These are phyloP conservation scores for Drosophila bocqueti DNA, from an alignment of 1,140 invertebrate species.

Conservation along the genomic window DNA sequence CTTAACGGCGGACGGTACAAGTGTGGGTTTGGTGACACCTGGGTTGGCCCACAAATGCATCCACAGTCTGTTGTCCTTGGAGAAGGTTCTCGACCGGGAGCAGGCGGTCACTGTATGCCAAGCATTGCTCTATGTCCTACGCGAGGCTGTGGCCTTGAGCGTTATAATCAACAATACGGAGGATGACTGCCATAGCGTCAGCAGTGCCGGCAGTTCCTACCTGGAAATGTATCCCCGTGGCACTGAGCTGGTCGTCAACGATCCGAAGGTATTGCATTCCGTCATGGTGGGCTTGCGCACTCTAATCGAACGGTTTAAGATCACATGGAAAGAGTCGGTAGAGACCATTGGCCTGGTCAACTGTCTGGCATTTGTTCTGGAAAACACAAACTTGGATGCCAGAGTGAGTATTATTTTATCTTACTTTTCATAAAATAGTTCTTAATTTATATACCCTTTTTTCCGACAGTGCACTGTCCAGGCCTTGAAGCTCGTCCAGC, in stretches of 20 bases:
- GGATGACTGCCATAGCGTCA: conserved; percentile 80
- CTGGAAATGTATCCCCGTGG: conserved; percentile 60
- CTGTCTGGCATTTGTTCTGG: conserved; percentile 83
- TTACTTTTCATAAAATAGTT: too few species aligned
- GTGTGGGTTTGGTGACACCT: conserved; percentile 84
- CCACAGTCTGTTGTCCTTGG: conserved; percentile 86
- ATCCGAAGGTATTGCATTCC: conserved; percentile 86
- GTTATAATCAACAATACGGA: conserved; percentile 23
- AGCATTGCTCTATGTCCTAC: conserved; percentile 88
- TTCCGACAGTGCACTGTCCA: conserved; percentile 88
- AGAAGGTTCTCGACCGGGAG: conserved; percentile 87
- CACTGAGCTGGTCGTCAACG: conserved; percentile 58
- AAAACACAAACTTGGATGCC: conserved; percentile 81
- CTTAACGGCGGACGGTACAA: conserved; percentile 51
- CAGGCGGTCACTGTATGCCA: conserved; percentile 90
- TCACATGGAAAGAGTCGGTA: conserved; percentile 89
- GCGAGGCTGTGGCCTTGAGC: conserved; percentile 86
- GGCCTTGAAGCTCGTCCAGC: conserved; percentile 88
- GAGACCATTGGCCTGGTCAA: conserved; percentile 83
- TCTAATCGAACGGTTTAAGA: conserved; percentile 89
- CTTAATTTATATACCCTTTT: background rate
- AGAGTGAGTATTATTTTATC: conserved; percentile 57
- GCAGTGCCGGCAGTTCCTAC: conserved; percentile 76
- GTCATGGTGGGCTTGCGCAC: conserved; percentile 88
- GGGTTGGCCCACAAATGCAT: conserved; percentile 88